Percentiles rank a stretch among this genome's conserved stretches.
Conservation (phyloP, 1,140 invertebrate species). For the Papilio machaon region DNA sequence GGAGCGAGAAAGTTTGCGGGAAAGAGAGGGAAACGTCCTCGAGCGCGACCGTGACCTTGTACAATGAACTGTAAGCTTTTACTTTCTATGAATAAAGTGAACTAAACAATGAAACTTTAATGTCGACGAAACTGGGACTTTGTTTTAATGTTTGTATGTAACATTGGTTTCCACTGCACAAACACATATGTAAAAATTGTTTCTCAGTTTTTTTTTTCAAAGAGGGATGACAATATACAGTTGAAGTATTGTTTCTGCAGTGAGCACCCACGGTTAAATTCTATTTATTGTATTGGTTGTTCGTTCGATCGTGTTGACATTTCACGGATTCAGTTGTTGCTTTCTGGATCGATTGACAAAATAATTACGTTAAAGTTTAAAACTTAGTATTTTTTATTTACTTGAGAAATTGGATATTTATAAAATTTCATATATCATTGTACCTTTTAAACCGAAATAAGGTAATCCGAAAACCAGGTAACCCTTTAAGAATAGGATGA, state of each 20-base stretch:
- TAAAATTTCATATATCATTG: too few species aligned
- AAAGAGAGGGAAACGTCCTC: conserved; percentile 44
- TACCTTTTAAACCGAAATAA: too few species aligned
- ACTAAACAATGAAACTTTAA: conserved; percentile 32
- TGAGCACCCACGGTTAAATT: not conserved
- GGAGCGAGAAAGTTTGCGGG: conserved; percentile 8
- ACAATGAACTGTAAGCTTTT: conserved; percentile 56
- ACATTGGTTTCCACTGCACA: too few species aligned
- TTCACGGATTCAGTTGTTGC: conserved; percentile 7
- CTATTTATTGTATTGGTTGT: not conserved
- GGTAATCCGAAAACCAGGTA: too few species aligned
- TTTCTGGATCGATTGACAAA: conserved; percentile 6
- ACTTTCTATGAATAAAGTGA: conserved; percentile 47
- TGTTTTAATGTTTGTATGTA: not conserved
- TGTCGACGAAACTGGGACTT: conserved; percentile 13
- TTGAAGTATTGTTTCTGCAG: too few species aligned
- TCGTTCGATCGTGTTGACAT: not conserved
- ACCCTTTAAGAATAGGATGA: not conserved
- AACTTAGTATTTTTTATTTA: not conserved
- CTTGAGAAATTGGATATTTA: too few species aligned
- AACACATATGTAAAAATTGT: too few species aligned
- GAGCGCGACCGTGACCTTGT: conserved; percentile 56
- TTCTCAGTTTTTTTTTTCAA: too few species aligned
- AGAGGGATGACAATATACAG: too few species aligned
- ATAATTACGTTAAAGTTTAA: conserved; percentile 1